Evolutionary conservation across 2,113 vertebrate species (phyloP), one percentile per base, ranked within the genome.

Genomic region (Diphyllodes magnificus): DNA sequence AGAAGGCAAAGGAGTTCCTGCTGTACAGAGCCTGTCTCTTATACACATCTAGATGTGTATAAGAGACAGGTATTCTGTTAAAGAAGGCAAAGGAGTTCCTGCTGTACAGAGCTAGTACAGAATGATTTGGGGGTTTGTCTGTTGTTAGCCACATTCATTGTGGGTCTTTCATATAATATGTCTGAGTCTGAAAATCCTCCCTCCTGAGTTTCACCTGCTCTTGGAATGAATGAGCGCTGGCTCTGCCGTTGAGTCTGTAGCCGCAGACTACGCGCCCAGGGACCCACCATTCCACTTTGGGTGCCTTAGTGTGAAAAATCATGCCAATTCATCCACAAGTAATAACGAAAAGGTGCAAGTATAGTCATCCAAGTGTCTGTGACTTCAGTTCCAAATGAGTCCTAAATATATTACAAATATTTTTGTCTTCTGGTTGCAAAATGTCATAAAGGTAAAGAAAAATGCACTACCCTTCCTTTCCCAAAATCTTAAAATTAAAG

Each of bases 231-330:
- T 9, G 50, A 72, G 27, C 28, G 1, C 27, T 24, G 59, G 5
- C 44, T 63, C 25, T 64, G 37, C 11, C 1, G 0, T 13, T 49
- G 51, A 51, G 30, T 19, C 56, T 4, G 4, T 7, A 50, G 71
- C 35, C 7, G 0, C 27, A 22, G 75, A 63, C 31, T 12, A 4
- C 0, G 0, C 1, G 0, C 0, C 0, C 9, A 3, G 66, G 25
- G 44, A 59, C 39, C 39, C 3, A 1, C 33, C n/a, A 3, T 60
- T 59, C 28, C 15, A 1, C n/a, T 42, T 45, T 18, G 47, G 66
- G 18, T 5, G 3, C 25, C 65, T 25, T 3, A 30, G 33, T 20
- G 24, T 33, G 47, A 49, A 51, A 78, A 56, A 24, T 17, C 0
- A 0, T 40, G 17, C 2, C 31, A 44, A 16, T 65, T 50, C 30